Evolutionary conservation across 2,888 invertebrate species (phyloP), one percentile per base, ranked within the genome.

Genomic region (Drosophila melanosoma): DNA sequence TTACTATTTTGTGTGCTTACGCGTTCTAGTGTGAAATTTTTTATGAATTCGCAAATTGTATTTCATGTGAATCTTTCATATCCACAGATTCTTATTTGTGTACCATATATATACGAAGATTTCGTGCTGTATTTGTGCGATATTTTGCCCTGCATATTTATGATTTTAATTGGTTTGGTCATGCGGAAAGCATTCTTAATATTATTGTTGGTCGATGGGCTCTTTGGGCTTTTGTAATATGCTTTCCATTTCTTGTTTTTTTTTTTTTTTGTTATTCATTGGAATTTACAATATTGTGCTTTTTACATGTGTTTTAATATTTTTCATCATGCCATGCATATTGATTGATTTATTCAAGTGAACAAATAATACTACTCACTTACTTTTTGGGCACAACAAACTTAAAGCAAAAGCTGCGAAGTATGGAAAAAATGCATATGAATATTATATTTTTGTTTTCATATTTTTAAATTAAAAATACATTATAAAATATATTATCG

Each of bases 101-200:
- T 38, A 40, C 35, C 20, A 53, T 61, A 69, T 67, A 69, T 67
- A 70, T 61, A 29, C 49, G 11, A 69, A 54, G 48, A 84, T 69
- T 66, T 64, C 64, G 68, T 73, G 74, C 38, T 68, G 74, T 71
- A 82, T 82, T 79, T 73, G 79, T 73, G 59, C 69, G 60, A 79
- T 74, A 82, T 79, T 79, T 79, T 35, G 69, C 66, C 45, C 53
- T 69, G 72, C 35, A 88, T 78, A 89, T 86, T 84, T 89, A 87
- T 89, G 89, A 74, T 82, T 85, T 85, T 87, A 89, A 89, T 86
- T 85, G 87, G 85, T 74, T 87, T 87, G 85, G 87, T 89, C 85
- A 76, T 82, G 87, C 74, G 87, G 87, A 87, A 66, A 63, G 66
- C 59, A 36, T 48, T 42, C 51, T 67, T 68, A 73, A 78, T 63